Evolutionary conservation across 2,797 vertebrate genomes (phyloP), one percentile per base, ranked within the genome.

Genomic region (Fistularia commersonii): DNA sequence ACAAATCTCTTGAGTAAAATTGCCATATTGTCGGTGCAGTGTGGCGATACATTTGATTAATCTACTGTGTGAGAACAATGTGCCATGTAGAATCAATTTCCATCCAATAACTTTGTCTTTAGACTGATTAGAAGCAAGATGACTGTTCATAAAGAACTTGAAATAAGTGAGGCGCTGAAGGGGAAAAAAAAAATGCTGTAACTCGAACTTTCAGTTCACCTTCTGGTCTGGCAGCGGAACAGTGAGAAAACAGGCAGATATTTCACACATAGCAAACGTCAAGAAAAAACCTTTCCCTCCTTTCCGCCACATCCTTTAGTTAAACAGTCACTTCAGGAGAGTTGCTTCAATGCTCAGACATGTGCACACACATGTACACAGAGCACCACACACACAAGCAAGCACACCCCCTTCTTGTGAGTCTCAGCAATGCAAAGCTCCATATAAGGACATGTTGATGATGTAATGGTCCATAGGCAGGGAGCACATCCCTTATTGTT

Each of bases 391-490:
- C 53, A 48, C 51, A 71, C 53, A 42, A 50, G 70, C 59, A 47
- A 79, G 66, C 68, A 79, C 85, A 85, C 81, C 82, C 80, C 78
- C 80, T 81, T 76, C 76, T 79, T 79, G 85, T 59, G 77, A 88
- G 88, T 35, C 82, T 72, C 85, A 83, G 86, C 88, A 88, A 85
- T 82, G 88, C 91, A 69, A 72, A 88, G 90, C 61, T 85, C 95
- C 96, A 92, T 95, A 95, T 95, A 96, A 91, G 96, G 96, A 62
- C 86, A 89, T 88, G 88, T 3, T 90, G 81, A 89, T 98, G 96
- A 98, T 95, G 96, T 98, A 92, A 97, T 91, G 92, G 88, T 86
- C 90, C 90, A 83, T 85, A 93, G 92, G 93, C 95, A 91, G 79
- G 84, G 92, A 91, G 93, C 82, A 91, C 88, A 86, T 93, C 92